phyloP scores from a whole-genome alignment of 1,140 invertebrate species.

The Platorchestia sp. region DNA sequence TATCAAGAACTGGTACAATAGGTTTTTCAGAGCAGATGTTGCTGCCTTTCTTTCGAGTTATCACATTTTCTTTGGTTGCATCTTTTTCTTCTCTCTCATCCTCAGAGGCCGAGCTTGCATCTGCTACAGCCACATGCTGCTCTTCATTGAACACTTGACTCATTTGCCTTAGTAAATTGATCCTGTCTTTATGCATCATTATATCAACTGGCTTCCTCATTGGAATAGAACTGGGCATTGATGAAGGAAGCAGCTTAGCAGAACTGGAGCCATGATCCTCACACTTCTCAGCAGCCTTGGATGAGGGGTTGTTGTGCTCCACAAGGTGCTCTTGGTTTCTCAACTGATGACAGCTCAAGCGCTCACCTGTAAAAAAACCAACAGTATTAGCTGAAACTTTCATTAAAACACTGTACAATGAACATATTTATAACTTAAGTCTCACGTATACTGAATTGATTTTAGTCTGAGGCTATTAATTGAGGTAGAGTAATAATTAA shows the following conservation, averaged over 20 bases:
- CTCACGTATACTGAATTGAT: neutral
- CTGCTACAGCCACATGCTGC: constrained; percentile 27
- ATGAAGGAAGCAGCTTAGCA: neutral
- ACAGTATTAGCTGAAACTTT: neutral
- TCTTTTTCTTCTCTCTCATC: constrained; percentile 47
- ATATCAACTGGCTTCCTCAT: constrained; percentile 32
- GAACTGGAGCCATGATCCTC: neutral
- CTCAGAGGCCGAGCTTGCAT: constrained; percentile 21
- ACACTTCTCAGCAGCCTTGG: neutral
- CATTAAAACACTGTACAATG: neutral
- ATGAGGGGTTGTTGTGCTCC: neutral
- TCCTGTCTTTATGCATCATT: constrained; percentile 46
- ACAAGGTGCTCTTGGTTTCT: neutral
- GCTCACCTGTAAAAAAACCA: neutral
- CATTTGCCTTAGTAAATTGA: constrained; percentile 39
- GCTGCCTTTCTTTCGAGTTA: neutral
- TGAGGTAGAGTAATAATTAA: neutral
- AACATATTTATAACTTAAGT: neutral
- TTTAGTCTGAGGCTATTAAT: neutral
- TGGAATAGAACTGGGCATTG: neutral
- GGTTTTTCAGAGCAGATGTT: neutral
- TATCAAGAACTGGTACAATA: neutral
- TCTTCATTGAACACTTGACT: constrained; percentile 46
- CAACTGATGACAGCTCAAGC: neutral
- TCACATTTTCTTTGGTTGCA: neutral